Conservation (phyloP, 2,113 vertebrate genomes). For the Mirounga angustirostris region DNA sequence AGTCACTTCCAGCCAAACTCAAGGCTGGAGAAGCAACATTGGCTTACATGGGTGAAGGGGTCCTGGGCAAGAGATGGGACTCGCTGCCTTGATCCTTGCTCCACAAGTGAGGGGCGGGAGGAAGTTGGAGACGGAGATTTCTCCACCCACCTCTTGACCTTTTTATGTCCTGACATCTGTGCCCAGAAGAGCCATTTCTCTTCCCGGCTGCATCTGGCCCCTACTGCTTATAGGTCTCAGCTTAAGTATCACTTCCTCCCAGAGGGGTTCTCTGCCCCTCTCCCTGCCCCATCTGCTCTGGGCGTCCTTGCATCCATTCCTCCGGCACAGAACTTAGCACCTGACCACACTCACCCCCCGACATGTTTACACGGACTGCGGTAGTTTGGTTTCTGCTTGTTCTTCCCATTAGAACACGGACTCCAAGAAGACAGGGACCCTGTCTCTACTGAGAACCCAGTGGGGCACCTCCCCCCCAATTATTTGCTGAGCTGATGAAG, state of each 20-base stretch:
- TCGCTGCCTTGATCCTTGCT: background rate
- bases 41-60: background rate
- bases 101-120: fast-evolving
- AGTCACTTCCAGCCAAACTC: background rate
- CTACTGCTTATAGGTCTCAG: background rate
- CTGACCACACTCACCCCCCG: background rate
- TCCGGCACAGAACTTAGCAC: too few relatives aligned
- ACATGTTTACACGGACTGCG: too few relatives aligned
- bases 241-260: background rate
- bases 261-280: background rate
- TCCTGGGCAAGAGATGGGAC: background rate
- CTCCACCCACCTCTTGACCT: background rate
- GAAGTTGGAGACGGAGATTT: background rate
- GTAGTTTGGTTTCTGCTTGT: background rate
- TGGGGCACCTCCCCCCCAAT: background rate
- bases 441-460: background rate
- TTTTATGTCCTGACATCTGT: background rate
- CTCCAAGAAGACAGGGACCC: background rate
- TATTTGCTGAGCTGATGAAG: background rate
- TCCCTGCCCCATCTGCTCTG: fast-evolving
- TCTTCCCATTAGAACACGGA: background rate
- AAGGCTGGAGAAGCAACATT: background rate
- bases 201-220: background rate
- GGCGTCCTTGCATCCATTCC: background rate
- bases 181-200: background rate